Base-by-base conservation (phyloP, 2,113 vertebrate species). In the Pelmatolapia mariae region DNA sequence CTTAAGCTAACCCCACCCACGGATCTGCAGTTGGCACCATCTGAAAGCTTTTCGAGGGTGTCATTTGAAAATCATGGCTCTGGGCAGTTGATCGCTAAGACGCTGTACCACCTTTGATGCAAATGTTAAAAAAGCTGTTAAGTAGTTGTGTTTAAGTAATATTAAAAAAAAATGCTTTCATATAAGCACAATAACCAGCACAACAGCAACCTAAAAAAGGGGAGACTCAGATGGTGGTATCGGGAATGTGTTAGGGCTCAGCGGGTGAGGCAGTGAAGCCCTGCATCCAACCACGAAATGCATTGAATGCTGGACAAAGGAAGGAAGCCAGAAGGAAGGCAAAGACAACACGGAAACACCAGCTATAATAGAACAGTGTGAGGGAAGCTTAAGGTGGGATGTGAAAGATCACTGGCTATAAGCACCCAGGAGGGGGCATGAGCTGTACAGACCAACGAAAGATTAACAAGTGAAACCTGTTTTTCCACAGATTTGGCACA, bases 391-490 rank as follows among this genome's bases (percentile, higher is more conserved):
- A 91, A 87, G 90, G 93, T 90, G 90, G 87, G 87, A 89, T 89
- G 86, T 88, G 89, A 92, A 91, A 88, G 88, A 90, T 93, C 91
- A 81, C 33, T 6, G 54, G 57, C 89, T 87, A 36, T 85, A 83
- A 92, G 88, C 80, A 66, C 78, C 84, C 88, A 87, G 86, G 86
- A 89, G 89, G 91, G 85, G 82, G 83, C 84, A 73, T 82, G 84
- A 90, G 86, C 91, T 61, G 80, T 73, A 87, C 47, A 78, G 86
- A 87, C 76, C 68, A 47, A 82, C n/a, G 63, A 86, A 87, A 93
- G 92, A 93, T 93, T 91, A 94, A 85, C 89, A 92, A 91, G 91
- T 80, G 53, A 94, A 95, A 93, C 81, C 84, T 61, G 80, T 93
- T 90, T 94, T 91, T 89, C 92, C 73, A 86, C 73, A 80, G 76